Conservation (phyloP, 2,797 vertebrate genomes). For the Mareca penelope region DNA sequence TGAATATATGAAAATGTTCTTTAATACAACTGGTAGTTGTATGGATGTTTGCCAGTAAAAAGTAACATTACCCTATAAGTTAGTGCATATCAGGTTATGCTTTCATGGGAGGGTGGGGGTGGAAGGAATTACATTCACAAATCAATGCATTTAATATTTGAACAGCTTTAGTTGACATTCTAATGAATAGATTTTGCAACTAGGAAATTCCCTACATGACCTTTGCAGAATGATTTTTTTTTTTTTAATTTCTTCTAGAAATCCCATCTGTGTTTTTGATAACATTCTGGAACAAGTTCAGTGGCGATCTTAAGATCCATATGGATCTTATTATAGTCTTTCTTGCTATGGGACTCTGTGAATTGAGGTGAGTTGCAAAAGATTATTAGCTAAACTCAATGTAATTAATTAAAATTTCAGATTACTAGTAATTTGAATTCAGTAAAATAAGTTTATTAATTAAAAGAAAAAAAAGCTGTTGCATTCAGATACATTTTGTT, state of each 20-base stretch:
- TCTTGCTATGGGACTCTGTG: background rate
- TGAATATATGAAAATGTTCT: background rate
- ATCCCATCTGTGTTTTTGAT: conserved; percentile 15
- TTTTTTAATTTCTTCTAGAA: background rate
- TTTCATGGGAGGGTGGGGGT: background rate
- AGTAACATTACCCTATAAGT: background rate
- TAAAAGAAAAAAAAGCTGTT: background rate
- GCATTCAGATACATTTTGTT: background rate
- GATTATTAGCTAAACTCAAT: background rate
- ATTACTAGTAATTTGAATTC: background rate
- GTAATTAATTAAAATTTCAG: conserved; percentile 46
- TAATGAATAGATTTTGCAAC: background rate
- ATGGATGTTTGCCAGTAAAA: background rate
- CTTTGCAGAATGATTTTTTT: background rate
- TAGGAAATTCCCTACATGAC: background rate
- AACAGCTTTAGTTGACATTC: background rate
- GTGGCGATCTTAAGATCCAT: background rate
- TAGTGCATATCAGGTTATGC: background rate
- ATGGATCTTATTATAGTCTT: background rate
- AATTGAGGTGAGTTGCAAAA: background rate
- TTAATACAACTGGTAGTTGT: background rate
- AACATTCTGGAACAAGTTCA: background rate
- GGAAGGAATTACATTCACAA: background rate
- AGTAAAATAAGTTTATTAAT: conserved; percentile 10
- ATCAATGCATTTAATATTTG: background rate